Evolutionary conservation across 2,797 vertebrate genomes (phyloP), one percentile per base, ranked within the genome.

Genomic region (Phoxinus dragarum): DNA sequence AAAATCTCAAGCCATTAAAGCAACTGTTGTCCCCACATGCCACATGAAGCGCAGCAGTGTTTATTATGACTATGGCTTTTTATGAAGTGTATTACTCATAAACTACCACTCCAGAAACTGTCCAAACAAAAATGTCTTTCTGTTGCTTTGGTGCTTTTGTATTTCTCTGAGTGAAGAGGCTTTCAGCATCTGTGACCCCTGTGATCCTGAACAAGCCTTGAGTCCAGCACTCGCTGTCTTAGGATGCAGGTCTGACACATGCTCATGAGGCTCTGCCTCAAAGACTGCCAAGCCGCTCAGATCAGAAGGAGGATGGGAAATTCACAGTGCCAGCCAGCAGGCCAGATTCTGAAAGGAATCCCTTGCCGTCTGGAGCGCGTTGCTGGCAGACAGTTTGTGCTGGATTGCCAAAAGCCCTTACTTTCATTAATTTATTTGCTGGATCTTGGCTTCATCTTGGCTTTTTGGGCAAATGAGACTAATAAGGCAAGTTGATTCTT

Each of bases 401-500:
- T 54, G 47, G 74, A 17, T 69, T 89, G 90, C 89, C 90, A 92
- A 91, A 90, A 85, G 68, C 82, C 87, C 88, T 91, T 56, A 82
- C 78, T 88, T 89, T 85, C 86, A 89, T 86, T 90, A 90, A 90
- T 91, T 93, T 71, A 91, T 89, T 91, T 91, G 86, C 89, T 88
- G 81, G 90, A 90, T 91, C 21, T 88, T 87, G 91, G 90, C 88
- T 86, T 44, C 31, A 67, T 23, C 3, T 82, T 54, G n/a, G 42
- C 3, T 66, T 82, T 81, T 67, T 76, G 49, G 38, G 31, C 23
- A 86, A 81, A 81, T 75, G 19, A 75, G 34, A 86, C 47, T 36
- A 59, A 67, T 67, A 81, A 80, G 54, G 77, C 67, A 66, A 81
- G 84, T 59, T 76, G 71, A 66, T 67, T 75, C 75, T 8, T 5